Percentiles rank a stretch among this genome's conserved stretches.
Evolutionary conservation across 2,888 invertebrate genomes (phyloP).

Genomic region (Lochmaea capreae): DNA sequence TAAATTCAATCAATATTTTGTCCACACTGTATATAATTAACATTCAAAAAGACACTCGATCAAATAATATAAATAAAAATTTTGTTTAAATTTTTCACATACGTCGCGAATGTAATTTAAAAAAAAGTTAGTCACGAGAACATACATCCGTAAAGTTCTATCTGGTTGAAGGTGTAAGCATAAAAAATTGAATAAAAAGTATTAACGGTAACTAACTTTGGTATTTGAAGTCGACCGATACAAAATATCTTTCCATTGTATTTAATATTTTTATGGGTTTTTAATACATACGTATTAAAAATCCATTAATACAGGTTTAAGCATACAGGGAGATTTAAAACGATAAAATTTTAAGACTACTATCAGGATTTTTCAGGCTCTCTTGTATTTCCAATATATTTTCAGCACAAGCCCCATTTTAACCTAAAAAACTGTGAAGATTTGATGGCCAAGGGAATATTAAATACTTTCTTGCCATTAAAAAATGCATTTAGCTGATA

Average conservation of each 20-base stretch:
- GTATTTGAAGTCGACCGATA: background rate
- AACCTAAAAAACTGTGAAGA: no score
- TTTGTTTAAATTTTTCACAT: constrained; percentile 16
- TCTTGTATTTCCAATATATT: no score
- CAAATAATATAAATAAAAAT: background rate
- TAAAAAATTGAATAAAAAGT: constrained; percentile 9
- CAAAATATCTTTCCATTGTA: constrained; percentile 18
- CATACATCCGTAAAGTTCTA: background rate
- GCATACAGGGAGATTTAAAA: background rate
- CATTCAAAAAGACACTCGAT: background rate
- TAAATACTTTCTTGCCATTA: no score
- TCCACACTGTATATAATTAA: no score
- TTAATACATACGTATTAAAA: constrained; percentile 16
- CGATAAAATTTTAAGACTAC: background rate
- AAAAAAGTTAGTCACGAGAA: constrained; percentile 22
- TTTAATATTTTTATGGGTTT: constrained; percentile 15
- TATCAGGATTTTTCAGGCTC: no score
- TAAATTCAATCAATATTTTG: no score
- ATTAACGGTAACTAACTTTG: constrained; percentile 1
- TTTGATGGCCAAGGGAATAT: no score
- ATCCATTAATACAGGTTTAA: background rate
- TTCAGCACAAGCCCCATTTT: no score
- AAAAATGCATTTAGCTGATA: no score
- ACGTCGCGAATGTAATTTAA: constrained; percentile 11
- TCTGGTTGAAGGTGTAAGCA: background rate